These are phyloP conservation scores for Epirrita christyi DNA, from an alignment of 2,888 invertebrate genomes.

Conservation along the genomic window DNA sequence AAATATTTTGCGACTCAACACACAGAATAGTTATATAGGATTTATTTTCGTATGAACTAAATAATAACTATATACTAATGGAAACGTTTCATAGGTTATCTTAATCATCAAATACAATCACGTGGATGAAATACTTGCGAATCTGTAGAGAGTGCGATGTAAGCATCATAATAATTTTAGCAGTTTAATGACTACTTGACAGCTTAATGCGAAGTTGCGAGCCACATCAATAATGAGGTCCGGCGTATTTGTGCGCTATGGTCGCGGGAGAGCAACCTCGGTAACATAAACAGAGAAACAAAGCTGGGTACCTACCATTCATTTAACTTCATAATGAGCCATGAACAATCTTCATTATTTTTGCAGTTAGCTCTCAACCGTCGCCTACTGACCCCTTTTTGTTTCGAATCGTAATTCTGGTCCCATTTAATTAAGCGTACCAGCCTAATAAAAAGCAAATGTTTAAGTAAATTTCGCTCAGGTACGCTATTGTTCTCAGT, in stretches of 20 bases:
- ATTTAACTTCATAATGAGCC: constrained; percentile 78
- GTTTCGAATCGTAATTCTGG: constrained; percentile 67
- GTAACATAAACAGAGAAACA: constrained; percentile 59
- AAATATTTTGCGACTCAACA: constrained; percentile 54
- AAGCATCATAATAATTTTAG: background rate
- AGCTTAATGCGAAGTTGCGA: constrained; percentile 34
- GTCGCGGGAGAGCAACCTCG: constrained; percentile 29
- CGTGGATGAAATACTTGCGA: background rate
- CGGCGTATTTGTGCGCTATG: background rate
- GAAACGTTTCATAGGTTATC: background rate
- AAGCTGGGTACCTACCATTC: constrained; percentile 59
- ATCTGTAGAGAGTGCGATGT: background rate
- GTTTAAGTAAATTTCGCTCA: constrained; percentile 71
- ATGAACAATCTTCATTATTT: constrained; percentile 77
- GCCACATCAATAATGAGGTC: constrained; percentile 13
- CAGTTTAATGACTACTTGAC: constrained; percentile 8
- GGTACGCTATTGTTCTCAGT: constrained; percentile 71
- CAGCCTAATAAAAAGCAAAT: constrained; percentile 63
- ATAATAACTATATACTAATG: background rate
- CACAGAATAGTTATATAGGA: no score
- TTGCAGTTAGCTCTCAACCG: constrained; percentile 68
- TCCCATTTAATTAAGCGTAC: constrained; percentile 69
- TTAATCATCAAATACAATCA: background rate
- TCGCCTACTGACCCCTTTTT: constrained; percentile 66
- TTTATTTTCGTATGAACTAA: no score